Evolutionary conservation across 2,888 invertebrate genomes (phyloP).

Genomic region (Lathronympha strigana): DNA sequence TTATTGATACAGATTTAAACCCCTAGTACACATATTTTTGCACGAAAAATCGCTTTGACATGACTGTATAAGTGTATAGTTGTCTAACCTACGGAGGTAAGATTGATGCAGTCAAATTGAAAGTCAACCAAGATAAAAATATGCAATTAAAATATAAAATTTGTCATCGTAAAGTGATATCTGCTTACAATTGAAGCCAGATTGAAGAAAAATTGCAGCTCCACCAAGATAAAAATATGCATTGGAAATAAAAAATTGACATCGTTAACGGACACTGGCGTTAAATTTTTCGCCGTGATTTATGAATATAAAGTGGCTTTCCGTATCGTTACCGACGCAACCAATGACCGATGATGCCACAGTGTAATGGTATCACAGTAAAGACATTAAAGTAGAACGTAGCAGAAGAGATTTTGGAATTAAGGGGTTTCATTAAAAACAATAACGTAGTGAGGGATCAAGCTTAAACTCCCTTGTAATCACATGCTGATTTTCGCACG

Average conservation of each 20-base stretch:
- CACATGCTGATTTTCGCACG: too few relatives aligned
- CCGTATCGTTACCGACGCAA: slow-evolving; percentile 7
- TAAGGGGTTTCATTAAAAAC: too few relatives aligned
- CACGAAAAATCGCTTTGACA: too few relatives aligned
- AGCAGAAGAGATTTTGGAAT: neutral
- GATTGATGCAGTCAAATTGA: too few relatives aligned
- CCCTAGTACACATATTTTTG: too few relatives aligned
- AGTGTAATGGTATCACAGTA: slow-evolving; percentile 8
- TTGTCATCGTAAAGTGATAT: neutral
- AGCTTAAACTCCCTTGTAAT: too few relatives aligned
- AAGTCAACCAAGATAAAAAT: neutral
- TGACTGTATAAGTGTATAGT: too few relatives aligned
- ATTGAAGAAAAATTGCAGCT: neutral
- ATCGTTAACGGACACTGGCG: neutral
- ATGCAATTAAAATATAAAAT: neutral
- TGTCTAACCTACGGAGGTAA: too few relatives aligned
- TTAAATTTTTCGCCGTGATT: slow-evolving; percentile 12
- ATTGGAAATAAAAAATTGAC: neutral
- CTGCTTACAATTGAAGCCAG: too few relatives aligned
- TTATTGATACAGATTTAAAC: too few relatives aligned
- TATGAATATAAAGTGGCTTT: slow-evolving; percentile 28
- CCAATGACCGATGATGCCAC: slow-evolving; percentile 27
- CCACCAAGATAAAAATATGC: neutral
- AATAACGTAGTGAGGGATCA: too few relatives aligned
- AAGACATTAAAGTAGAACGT: too few relatives aligned